These are phyloP conservation scores for Suricata suricatta DNA, from an alignment of 2,113 vertebrate species.

Conservation along the genomic window DNA sequence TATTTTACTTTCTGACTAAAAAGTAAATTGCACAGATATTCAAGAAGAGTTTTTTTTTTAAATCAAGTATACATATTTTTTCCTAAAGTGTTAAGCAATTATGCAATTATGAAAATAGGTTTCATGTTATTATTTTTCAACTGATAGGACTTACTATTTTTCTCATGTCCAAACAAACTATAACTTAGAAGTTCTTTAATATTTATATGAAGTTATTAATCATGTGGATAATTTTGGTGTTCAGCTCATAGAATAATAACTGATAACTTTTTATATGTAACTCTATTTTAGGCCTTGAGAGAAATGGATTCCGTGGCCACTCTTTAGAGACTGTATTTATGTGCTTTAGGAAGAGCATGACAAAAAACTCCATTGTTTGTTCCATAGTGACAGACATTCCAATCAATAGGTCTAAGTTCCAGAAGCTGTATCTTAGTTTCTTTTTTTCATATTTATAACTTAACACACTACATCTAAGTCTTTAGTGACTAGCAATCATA, in stretches of 20 bases:
- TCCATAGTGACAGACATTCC: neutral
- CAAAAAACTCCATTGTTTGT: neutral
- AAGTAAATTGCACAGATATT: neutral
- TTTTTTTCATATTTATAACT: neutral
- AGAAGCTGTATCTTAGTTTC: neutral
- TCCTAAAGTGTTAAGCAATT: neutral
- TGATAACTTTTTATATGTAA: neutral
- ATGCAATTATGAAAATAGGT: neutral
- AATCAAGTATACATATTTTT: neutral
- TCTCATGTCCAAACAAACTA: neutral
- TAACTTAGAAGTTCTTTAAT: neutral
- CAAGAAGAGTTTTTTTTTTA: neutral
- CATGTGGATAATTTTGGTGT: neutral
- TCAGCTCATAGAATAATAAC: neutral
- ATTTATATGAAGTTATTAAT: neutral
- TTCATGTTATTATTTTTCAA: constrained; percentile 1
- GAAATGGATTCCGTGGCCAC: neutral
- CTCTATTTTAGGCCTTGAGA: neutral
- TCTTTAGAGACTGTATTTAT: neutral
- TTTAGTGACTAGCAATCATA: constrained; percentile 41
- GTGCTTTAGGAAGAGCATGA: neutral
- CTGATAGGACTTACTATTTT: neutral
- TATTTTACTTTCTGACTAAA: constrained; percentile 39
- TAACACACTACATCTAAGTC: neutral
- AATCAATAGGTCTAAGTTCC: neutral